Base-by-base conservation (phyloP, 2,113 vertebrate species). In the Plectropomus leopardus region DNA sequence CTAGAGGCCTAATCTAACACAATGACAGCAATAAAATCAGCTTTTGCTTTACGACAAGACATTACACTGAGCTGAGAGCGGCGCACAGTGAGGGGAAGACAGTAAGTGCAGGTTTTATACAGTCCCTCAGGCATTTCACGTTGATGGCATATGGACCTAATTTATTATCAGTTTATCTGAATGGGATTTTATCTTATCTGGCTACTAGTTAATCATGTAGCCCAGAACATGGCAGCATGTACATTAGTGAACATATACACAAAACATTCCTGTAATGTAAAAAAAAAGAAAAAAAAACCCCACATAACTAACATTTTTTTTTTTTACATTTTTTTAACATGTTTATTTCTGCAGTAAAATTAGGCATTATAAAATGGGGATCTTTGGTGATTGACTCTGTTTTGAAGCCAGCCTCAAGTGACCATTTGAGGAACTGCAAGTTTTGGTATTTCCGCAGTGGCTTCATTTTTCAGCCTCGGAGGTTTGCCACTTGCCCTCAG, bases 1-100 rank as follows among this genome's bases (percentile, higher is more conserved):
- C 70, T 73, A 34, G 61, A 76, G 34, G 83, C 66, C 73, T 67
- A 82, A 89, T 79, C 47, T 34, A 64, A 77, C 54, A 77, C 72
- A 83, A 84, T 54, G 73, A 83, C 85, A 60, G 72, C 55, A 42
- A 68, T 89, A 70, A 88, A 90, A 88, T 85, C 76, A 72, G 78
- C 63, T 67, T 79, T 87, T 85, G 55, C 84, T 90, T 91, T 59
- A 90, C 7, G 64, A 74, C 69, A 42, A 51, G 68, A 36, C 72
- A 77, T 83, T 54, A 58, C 26, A 15, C 21, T 13, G 55, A 73
- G 57, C 74, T 60, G 70, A 51, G 60, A 47, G 50, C 10, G 23
- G 59, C 51, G 58, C 50, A 23, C 42, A 59, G 53, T 32, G 53
- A 60, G 24, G 32, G 8, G 57, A 7, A 36, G 64, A 42, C 61